A percentile compares a stretch with the other conserved stretches of the same genome.
phyloP scores from a whole-genome alignment of 30 jellyfish, hydroid and myxozoan genomes.

The Rhopilema esculentum region DNA sequence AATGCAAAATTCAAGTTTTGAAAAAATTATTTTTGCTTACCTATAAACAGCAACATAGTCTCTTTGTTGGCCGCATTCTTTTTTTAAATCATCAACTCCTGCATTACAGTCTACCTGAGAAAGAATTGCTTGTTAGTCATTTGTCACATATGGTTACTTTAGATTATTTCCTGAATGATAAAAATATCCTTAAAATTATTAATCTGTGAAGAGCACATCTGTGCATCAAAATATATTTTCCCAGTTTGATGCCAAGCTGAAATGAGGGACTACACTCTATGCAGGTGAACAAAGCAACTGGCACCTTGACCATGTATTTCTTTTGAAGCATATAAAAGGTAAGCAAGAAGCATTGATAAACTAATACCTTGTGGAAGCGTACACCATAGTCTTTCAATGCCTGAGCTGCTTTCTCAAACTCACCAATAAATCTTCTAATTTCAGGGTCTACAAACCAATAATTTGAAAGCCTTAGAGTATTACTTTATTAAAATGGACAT shows the following conservation, averaged over 20 bases:
- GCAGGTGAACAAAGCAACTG: no score
- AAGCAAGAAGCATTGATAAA: background rate
- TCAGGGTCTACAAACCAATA: slow-evolving; percentile 1
- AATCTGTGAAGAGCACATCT: no score
- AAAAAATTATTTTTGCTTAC: slow-evolving; percentile 1
- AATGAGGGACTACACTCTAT: no score
- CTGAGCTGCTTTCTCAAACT: slow-evolving; percentile 37
- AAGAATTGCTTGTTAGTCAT: background rate
- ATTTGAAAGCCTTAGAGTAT: no score
- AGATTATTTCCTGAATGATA: no score
- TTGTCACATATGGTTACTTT: no score
- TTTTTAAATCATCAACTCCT: background rate
- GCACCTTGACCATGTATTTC: no score
- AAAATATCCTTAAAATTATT: no score
- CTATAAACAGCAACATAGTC: slow-evolving; percentile 16
- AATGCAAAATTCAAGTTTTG: no score
- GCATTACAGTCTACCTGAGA: slow-evolving; percentile 23
- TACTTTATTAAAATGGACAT: background rate
- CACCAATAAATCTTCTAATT: background rate
- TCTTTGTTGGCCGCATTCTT: slow-evolving; percentile 4
- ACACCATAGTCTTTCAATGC: slow-evolving; percentile 51
- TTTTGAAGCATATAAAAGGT: no score
- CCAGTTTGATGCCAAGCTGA: no score
- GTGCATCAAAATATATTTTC: no score
- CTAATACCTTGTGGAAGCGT: slow-evolving; percentile 24